A percentile compares a stretch with the other conserved stretches of the same genome.
phyloP scores from a whole-genome alignment of 2,113 vertebrate genomes.

The Eolophus roseicapilla region DNA sequence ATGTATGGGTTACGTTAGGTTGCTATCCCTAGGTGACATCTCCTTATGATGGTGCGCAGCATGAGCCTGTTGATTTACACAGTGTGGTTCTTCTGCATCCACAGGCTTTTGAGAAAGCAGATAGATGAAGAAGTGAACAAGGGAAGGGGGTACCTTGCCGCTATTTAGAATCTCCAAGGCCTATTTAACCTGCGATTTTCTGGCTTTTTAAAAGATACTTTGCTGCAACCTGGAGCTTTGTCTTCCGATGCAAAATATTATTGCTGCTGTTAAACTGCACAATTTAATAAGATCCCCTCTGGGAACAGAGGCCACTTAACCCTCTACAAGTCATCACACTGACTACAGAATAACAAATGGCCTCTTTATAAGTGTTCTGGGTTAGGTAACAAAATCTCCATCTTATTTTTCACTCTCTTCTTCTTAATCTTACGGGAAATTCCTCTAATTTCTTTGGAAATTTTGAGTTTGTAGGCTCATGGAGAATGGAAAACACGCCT shows the following conservation, averaged over 20 bases:
- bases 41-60: fast-evolving
- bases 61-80: not conserved
- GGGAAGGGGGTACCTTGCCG: not conserved
- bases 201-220: not conserved
- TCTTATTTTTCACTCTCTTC: not conserved
- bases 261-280: not conserved
- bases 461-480: not conserved
- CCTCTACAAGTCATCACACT: not conserved
- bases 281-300: not conserved
- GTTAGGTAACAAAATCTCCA: not conserved
- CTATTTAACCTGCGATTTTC: not conserved
- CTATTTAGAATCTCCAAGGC: not conserved
- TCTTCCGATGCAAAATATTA: not conserved
- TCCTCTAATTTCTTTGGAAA: not conserved
- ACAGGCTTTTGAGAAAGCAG: not conserved
- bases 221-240: not conserved
- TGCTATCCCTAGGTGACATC: not conserved
- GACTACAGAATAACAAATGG: not conserved
- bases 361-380: not conserved
- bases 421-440: not conserved
- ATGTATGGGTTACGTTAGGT: not conserved
- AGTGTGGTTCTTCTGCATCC: not conserved
- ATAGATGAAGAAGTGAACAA: not conserved
- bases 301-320: not conserved
- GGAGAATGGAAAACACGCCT: not conserved